These are phyloP conservation scores for Campylomormyrus numenius DNA, from an alignment of 2,113 vertebrate genomes.

Conservation along the genomic window DNA sequence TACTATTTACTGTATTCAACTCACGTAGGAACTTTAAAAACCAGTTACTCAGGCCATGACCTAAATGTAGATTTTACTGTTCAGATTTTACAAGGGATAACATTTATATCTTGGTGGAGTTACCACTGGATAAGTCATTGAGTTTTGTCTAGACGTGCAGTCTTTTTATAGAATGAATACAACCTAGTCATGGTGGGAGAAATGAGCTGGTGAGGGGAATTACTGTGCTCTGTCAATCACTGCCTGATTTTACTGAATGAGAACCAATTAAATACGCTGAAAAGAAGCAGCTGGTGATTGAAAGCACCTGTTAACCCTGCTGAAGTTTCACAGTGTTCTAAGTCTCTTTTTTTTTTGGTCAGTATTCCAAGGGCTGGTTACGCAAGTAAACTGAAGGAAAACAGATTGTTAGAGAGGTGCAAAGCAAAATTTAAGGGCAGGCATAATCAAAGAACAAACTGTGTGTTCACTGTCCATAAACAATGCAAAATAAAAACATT, in stretches of 20 bases:
- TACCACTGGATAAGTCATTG: not conserved
- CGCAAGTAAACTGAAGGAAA: not conserved
- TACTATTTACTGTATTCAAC: not conserved
- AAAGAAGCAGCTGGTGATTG: not conserved
- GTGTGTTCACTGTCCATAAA: not conserved
- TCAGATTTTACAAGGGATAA: not conserved
- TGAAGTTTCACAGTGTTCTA: not conserved
- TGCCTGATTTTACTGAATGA: not conserved
- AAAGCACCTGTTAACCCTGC: not conserved
- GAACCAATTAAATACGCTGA: not conserved
- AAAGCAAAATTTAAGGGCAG: not conserved
- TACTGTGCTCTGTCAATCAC: not conserved
- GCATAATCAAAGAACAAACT: not conserved
- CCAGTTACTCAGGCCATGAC: not conserved
- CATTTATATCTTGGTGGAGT: not conserved
- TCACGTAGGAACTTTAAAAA: not conserved
- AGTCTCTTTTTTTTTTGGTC: not conserved
- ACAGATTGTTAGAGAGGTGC: not conserved
- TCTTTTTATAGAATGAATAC: not conserved
- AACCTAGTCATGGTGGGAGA: not conserved
- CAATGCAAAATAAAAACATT: constrained; percentile 2
- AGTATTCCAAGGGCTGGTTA: not conserved
- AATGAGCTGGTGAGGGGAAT: not conserved
- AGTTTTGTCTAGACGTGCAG: not conserved
- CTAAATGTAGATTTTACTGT: not conserved